Base-by-base conservation (phyloP, 2,113 vertebrate genomes). In the Pteruthius melanotis region DNA sequence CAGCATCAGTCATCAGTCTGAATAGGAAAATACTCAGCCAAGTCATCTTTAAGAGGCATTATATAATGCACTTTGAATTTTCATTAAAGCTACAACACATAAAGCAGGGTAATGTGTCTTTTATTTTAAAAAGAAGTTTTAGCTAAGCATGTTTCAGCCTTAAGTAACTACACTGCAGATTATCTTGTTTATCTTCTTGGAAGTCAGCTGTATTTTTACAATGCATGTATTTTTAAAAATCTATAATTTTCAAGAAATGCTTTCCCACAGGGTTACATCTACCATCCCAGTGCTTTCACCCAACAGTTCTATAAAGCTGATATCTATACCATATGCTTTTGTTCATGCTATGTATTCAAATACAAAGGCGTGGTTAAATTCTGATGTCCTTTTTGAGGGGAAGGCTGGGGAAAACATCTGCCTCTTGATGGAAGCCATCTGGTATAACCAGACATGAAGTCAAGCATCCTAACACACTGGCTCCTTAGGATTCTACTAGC, bases 351-450 rank as follows among this genome's bases (percentile, higher is more conserved):
- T 2, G 5, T 45, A 26, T 66, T 84, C 70, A 89, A 71, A 95
- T 65, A 70, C 30, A 90, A 84, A 95, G 96, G 89, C 12, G 7
- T 95, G 94, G 91, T 80, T 90, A 89, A 91, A 92, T 80, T 79
- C 94, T 94, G 92, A 94, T 86, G 89, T 61, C 87, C 93, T 85
- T 86, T 97, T 81, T 68, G 35, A 86, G 57, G 78, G 76, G 47
- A 88, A 88, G 92, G 72, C 86, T 68, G 64, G 33, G 68, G 71
- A 94, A 94, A 96, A 97, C 96, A 96, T 93, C 96, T 97, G 97
- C 70, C 42, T 82, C 89, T 94, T 92, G 87, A 97, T 95, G 83
- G 77, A 94, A 96, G 72, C 96, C 95, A 89, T 95, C 95, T 97
- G 96, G 84, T 84, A 44, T 61, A 80, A 83, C 83, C 91, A 97